Base-by-base conservation (phyloP, 2,888 invertebrate genomes). In the Calameuta idolon region DNA sequence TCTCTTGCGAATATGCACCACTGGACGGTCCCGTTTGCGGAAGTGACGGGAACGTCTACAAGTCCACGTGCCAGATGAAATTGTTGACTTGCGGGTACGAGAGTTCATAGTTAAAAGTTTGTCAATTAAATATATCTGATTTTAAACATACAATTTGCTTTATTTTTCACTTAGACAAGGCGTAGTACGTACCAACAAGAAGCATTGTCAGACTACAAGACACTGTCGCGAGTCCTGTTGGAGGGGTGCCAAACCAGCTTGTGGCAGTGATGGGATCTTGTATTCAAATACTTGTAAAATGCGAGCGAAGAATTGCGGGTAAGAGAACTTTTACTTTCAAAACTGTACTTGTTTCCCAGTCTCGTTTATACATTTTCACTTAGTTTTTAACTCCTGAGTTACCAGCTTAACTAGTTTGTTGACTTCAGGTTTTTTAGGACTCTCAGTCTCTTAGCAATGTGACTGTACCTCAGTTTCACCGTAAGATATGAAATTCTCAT, bases 261-360 rank as follows among this genome's bases (percentile, higher is more conserved):
- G 98, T 88, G 98, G 97, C 1, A 97, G 97, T 12, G 97, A 98
- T 90, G 97, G 97, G 0, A 95, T 97, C 84, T 94, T 98, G 73
- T 98, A 98, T 91, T 95, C 97, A 73, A 97, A 97, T 91, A 96
- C 97, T 76, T 98, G 97, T 90, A 94, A 97, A 88, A 97, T 98
- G 97, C 96, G 97, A 90, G 95, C 97, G 69, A 97, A 97, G 87
- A 98, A 98, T 91, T 98, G 98, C 92, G 98, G 98, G 96, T 96
- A 91, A 92, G 37, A 35, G 12, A 34, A 74, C 37, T 71, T 71
- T 31, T 33, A 71, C 71, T 71, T 71, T 31, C 31, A 23, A 71
- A 55, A 9, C 23, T 55, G 55, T 23, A 55, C 55, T 55, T 23
- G 2, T 9, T 23, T 55, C 5, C 23, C 55, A 55, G 23, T 55